Evolutionary conservation across 2,888 invertebrate species (phyloP), one percentile per base, ranked within the genome.

Genomic region (Alloplasta piceator): DNA sequence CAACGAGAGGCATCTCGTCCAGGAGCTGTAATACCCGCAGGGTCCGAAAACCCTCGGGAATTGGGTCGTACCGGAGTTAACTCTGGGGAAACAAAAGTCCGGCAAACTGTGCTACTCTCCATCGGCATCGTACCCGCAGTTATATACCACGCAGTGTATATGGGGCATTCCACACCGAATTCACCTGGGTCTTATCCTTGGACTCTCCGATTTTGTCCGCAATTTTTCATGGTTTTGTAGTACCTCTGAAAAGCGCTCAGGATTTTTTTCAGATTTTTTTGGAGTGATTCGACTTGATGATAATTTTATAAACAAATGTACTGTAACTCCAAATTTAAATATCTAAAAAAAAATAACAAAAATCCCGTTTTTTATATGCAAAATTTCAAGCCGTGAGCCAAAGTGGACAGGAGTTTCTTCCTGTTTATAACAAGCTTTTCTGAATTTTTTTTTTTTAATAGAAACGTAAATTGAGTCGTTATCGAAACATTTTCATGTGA

Each of bases 51-150:
- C 79, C 55, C 75, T 58, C 38, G 66, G 70, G 79, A 74, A 80
- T 80, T 80, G 75, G 79, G 79, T 75, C 75, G 74, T 52, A 75
- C 55, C 60, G 60, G 60, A 73, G 67, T 78, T 78, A 78, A 73
- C 73, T 78, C 61, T 43, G 46, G 48, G 55, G 14, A 52, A 80
- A 70, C 58, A 80, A 80, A 80, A 71, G 74, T 71, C 58, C 48
- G 63, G 66, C 64, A 71, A 66, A 75, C 70, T 66, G 70, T 43
- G 70, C 52, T 50, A 43, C 63, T 46, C 9, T 26, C 12, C 67
- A 55, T n/a, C 36, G 55, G 36, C 48, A 26, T 52, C 41, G 61
- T 52, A 60, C 43, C 52, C 52, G 1, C 36, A 39, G 72, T 52
- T 55, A 56, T 14, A 14, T 55, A 52, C 12, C 48, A 36, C 10